Base-by-base conservation (phyloP, 2,888 invertebrate genomes). In the Graphium colonna region DNA sequence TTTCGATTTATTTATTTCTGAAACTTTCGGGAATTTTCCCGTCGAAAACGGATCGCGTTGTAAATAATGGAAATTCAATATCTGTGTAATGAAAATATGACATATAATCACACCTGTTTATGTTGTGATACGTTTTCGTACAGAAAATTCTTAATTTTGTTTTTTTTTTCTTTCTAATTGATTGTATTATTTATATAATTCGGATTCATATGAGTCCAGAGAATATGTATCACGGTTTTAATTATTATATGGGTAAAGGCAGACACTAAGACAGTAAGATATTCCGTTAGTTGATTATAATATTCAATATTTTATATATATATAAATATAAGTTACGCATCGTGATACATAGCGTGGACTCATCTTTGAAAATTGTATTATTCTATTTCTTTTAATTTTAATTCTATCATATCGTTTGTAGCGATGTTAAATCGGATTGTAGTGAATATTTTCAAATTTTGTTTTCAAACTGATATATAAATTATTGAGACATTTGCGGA, bases 281-380 rank as follows among this genome's bases (percentile, higher is more conserved):
- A 36, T 36, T 36, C 36, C 36, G 36, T 36, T 36, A 12, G 31
- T 36, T 13, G n/a, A 36, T 36, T 36, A 36, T 12, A 12, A 10
- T 36, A 31, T 36, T 36, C 12, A n/a, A 36, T 36, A 36, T 36
- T 36, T 13, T 36, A 36, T 36, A 36, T 10, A 10, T 33, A 12
- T 31, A 10, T 31, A 31, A 31, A 31, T 3, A 31, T 36, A 36
- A 18, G 10, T 33, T 17, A 17, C 12, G 3, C 17, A 33, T 33
- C 15, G 44, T 31, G 44, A 28, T 17, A 33, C 45, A 45, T 12
- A 45, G 16, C 33, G n/a, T 26, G 18, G 45, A 45, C 17, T 16
- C 26, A 43, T 26, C 10, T 16, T 42, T 18, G 0, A 15, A 43
- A 38, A 13, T 38, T 38, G 36, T 51, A 51, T 51, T 51, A 51